These are phyloP conservation scores for Otus sunia DNA, from an alignment of 2,113 vertebrate genomes.

Conservation along the genomic window DNA sequence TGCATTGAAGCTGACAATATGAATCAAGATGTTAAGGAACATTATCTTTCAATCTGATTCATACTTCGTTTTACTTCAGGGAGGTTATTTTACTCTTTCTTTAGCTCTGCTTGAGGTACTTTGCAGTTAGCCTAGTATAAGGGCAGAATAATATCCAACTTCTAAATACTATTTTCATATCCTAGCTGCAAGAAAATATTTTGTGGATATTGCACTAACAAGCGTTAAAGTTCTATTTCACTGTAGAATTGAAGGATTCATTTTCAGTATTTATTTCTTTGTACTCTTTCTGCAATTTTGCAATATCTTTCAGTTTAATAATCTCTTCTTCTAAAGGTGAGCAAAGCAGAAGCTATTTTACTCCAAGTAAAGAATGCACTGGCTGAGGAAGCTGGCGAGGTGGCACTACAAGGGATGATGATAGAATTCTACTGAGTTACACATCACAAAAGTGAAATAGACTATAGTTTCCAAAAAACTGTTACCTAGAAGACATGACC, in stretches of 20 bases:
- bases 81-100: background rate
- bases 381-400: background rate
- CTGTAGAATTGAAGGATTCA: background rate
- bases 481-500: conserved; percentile 79
- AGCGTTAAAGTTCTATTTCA: background rate
- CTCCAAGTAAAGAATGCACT: conserved; percentile 73
- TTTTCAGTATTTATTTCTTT: background rate
- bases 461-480: conserved; percentile 29
- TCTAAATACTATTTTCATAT: background rate
- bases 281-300: background rate
- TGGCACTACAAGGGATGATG: conserved; percentile 57
- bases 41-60: background rate
- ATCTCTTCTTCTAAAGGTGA: conserved; percentile 71
- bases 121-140: background rate
- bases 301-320: background rate
- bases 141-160: background rate
- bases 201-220: background rate
- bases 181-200: background rate
- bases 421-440: conserved; percentile 74
- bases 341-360: conserved; percentile 83
- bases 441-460: conserved; percentile 21
- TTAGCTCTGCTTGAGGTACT: background rate
- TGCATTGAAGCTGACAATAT: background rate
- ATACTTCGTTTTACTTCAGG: background rate
- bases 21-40: background rate